phyloP scores from a whole-genome alignment of 2,113 vertebrate genomes.

The Tringa solitaria region DNA sequence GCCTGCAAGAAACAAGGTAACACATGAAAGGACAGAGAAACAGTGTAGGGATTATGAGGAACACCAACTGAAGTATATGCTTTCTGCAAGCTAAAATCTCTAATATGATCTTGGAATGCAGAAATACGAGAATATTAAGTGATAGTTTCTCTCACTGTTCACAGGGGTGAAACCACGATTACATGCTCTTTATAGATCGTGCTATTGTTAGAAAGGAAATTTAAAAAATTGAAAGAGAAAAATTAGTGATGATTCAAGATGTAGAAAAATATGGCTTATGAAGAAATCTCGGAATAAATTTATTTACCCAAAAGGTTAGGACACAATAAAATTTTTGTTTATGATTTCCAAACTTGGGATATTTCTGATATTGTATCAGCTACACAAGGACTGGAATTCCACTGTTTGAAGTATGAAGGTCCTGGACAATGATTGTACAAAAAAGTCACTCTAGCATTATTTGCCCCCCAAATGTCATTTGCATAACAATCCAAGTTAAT shows the following conservation, averaged over 20 bases:
- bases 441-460: not conserved
- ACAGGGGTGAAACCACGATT: not conserved
- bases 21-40: not conserved
- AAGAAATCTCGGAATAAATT: not conserved
- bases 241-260: not conserved
- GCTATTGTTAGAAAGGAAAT: not conserved
- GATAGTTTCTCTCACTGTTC: not conserved
- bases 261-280: not conserved
- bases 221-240: not conserved
- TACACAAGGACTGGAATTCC: not conserved
- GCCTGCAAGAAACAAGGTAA: not conserved
- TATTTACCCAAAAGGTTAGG: not conserved
- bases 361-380: not conserved
- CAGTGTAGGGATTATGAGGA: not conserved
- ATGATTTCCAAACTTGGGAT: not conserved
- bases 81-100: not conserved
- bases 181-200: not conserved
- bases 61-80: not conserved
- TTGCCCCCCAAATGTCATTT: not conserved
- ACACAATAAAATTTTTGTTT: not conserved
- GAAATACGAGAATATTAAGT: not conserved
- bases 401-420: not conserved
- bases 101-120: not conserved
- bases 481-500: not conserved
- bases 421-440: not conserved